A percentile compares a stretch with the other conserved stretches of the same genome.
These are phyloP conservation scores for Cynoglossus semilaevis DNA, from an alignment of 2,113 vertebrate genomes.

Conservation along the genomic window DNA sequence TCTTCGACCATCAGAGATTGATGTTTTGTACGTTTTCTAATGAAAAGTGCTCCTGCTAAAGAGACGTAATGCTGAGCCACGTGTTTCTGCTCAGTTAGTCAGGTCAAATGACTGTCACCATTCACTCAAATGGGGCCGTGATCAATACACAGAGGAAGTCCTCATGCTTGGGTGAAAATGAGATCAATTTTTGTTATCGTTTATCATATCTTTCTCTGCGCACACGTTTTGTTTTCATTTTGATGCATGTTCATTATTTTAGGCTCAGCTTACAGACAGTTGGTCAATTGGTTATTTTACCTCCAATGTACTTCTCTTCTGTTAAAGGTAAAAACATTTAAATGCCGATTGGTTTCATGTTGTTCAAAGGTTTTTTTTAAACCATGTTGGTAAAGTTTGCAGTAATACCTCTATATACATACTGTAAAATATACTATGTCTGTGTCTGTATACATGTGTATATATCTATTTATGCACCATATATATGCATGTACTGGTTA, in stretches of 20 bases:
- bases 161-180: constrained; percentile 20
- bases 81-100: constrained; percentile 40
- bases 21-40: constrained; percentile 34
- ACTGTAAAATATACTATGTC: too few species aligned
- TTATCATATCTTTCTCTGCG: not conserved
- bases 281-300: constrained; percentile 11
- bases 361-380: too few species aligned
- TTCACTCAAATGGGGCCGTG: constrained; percentile 15
- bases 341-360: too few species aligned
- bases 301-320: too few species aligned
- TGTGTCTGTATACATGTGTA: too few species aligned
- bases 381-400: too few species aligned
- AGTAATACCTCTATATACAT: too few species aligned
- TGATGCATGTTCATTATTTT: constrained; percentile 12
- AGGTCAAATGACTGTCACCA: constrained; percentile 38
- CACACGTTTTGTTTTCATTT: constrained; percentile 11
- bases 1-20: constrained; percentile 16
- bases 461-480: too few species aligned
- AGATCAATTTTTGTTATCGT: constrained; percentile 13
- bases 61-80: constrained; percentile 48
- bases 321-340: too few species aligned
- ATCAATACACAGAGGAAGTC: constrained; percentile 51
- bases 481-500: too few species aligned
- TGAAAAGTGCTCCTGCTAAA: constrained; percentile 33
- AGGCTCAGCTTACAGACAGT: constrained; percentile 16